Evolutionary conservation across 2,797 vertebrate genomes (phyloP).

Genomic region (Knipowitschia caucasica): DNA sequence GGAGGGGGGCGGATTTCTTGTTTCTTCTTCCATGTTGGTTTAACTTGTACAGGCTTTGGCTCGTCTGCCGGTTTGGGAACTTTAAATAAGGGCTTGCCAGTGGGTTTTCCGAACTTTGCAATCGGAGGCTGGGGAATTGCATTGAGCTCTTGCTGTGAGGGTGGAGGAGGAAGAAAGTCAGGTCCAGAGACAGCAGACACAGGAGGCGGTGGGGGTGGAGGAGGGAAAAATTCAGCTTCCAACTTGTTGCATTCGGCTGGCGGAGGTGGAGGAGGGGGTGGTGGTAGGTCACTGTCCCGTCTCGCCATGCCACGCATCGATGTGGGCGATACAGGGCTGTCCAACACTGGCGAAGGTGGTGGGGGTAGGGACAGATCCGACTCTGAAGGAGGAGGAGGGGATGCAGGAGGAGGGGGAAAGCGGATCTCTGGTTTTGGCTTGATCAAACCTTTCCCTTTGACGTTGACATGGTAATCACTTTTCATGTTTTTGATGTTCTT

Average conservation of each 20-base stretch:
- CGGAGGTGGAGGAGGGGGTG: conserved; percentile 78
- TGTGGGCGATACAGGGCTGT: conserved; percentile 51
- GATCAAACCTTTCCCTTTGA: conserved; percentile 57
- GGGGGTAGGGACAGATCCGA: conserved; percentile 83
- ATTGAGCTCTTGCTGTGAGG: conserved; percentile 76
- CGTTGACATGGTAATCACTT: conserved; percentile 46
- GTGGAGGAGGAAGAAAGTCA: conserved; percentile 72
- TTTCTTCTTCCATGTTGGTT: conserved; percentile 75
- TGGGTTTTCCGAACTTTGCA: conserved; percentile 55
- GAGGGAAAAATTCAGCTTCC: conserved; percentile 71
- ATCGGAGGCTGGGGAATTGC: conserved; percentile 57
- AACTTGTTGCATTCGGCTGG: conserved; percentile 67
- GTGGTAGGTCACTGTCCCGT: conserved; percentile 76
- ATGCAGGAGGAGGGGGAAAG: conserved; percentile 79
- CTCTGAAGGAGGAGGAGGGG: conserved; percentile 77
- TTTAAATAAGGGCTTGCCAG: conserved; percentile 70
- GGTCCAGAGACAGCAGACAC: conserved; percentile 41
- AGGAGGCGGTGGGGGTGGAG: conserved; percentile 58
- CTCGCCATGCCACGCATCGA: conserved; percentile 60
- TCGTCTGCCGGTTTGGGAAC: conserved; percentile 72
- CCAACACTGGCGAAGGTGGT: conserved; percentile 78
- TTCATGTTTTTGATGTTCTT: conserved; percentile 60
- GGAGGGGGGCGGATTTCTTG: conserved; percentile 42
- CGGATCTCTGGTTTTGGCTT: conserved; percentile 74
- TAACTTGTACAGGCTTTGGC: conserved; percentile 54